Evolutionary conservation across 1,140 invertebrate species (phyloP), one percentile per base, ranked within the genome.

Genomic region (Rhizoglyphus robini): DNA sequence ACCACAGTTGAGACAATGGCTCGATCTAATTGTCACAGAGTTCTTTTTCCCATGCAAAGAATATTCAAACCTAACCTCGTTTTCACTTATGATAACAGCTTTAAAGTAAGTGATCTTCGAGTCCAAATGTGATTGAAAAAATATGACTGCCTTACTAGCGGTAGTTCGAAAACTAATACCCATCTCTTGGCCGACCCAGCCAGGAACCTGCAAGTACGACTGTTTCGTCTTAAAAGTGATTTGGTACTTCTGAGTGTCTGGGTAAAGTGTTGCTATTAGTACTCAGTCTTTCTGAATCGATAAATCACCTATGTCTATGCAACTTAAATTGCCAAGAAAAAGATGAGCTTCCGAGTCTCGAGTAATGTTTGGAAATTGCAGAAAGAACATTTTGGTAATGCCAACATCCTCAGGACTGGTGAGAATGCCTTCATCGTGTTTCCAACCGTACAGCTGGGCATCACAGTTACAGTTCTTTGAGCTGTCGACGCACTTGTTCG

Each of bases 81-180:
- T 85, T 75, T 90, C 88, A 76, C 84, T 86, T 4, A 87, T 88
- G 32, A 92, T 75, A 29, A 87, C 86, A 1, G 92, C 87, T 84
- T 90, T 88, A 73, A 93, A 90, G 3, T 88, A 89, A 1, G 88
- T 88, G 77, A 90, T 87, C 3, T 47, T 66, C 23, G 66, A 46
- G 25, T 63, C 46, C 20, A 90, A 88, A 0, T 88, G 86, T 29
- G 88, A 88, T 34, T 95, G 90, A 74, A 93, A 92, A 0, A 95
- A 74, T 13, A 96, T 77, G 69, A 94, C 88, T 46, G 89, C 89
- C 72, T 85, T 86, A 71, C 86, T 86, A 41, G 89, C 87, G 4
- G 90, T 91, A 0, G 91, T 96, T 69, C 90, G 79, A 73, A 95
- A 94, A 69, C 88, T 91, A 75, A 95, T 90, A 0, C 88, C 87